Evolutionary conservation across 2,113 vertebrate species (phyloP).

Genomic region (Alces alces): DNA sequence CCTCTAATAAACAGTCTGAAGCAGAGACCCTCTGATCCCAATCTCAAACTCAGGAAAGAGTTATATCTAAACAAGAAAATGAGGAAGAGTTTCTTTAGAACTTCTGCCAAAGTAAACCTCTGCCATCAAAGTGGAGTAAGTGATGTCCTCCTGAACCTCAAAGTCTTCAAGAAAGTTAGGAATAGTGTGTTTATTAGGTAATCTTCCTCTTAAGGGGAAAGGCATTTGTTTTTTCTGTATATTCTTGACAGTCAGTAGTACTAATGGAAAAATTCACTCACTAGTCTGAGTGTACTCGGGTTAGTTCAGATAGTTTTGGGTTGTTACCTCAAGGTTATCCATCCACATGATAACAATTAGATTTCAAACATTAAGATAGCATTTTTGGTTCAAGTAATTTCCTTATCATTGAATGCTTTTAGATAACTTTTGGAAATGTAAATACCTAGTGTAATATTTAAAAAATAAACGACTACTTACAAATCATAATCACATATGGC

Average conservation of each 20-base stretch:
- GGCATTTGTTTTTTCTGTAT: neutral
- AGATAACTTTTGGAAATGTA: neutral
- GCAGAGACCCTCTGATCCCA: neutral
- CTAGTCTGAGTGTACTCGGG: neutral
- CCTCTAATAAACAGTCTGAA: neutral
- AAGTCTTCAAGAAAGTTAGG: neutral
- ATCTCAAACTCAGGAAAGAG: constrained; percentile 46
- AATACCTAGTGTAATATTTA: neutral
- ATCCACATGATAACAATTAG: neutral
- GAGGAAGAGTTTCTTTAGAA: constrained; percentile 29
- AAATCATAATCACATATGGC: neutral
- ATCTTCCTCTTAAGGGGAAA: neutral
- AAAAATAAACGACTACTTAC: neutral
- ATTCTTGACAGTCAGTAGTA: neutral
- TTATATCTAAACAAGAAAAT: neutral
- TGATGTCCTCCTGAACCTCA: neutral
- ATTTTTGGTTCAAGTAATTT: neutral
- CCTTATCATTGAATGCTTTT: neutral
- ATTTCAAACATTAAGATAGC: neutral
- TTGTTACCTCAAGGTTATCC: neutral
- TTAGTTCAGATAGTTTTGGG: neutral
- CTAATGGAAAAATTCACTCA: neutral
- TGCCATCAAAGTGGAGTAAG: neutral
- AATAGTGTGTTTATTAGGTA: neutral
- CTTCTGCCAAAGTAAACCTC: constrained; percentile 33